Evolutionary conservation across 1,140 invertebrate species (phyloP), one percentile per base, ranked within the genome.

Genomic region (Zaprionus lachaisei): DNA sequence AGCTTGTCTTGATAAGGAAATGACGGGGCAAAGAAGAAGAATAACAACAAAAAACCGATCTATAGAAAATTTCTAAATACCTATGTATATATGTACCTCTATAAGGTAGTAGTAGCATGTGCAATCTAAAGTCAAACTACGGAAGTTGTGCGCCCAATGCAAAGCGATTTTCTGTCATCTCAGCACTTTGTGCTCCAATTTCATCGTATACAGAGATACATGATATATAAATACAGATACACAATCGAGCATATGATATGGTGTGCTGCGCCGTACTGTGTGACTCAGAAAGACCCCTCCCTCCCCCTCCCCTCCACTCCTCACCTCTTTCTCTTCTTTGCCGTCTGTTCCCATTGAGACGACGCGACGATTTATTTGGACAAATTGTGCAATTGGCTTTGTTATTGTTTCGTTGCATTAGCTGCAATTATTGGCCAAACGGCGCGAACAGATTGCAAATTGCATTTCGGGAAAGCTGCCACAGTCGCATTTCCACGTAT

Each of bases 391-490:
- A 89, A 89, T 85, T 90, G 60, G 34, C 64, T 65, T 70, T 72
- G 57, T 71, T 78, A 55, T 58, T 75, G 79, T 62, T 73, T 79
- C 28, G 68, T 70, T 82, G 73, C 69, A 65, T 84, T 84, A 74
- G 81, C 74, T 89, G 82, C 85, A 90, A 82, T 90, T 77, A 91
- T 90, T 90, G 86, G 79, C 82, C 69, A 81, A 89, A 82, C 80
- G 12, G 49, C 84, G 41, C 41, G 41, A 47, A 47, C 41, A 47
- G 83, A 89, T 87, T 87, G 84, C 85, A 84, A 87, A 90, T 89
- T 89, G 81, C 84, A 84, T 81, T 87, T 80, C 31, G 83, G 70
- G 65, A 87, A 84, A 83, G 79, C 72, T 44, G 61, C 47, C 51
- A 54, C 57, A 51, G 47, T 44, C 17, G 44, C 51, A 56, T 72